Evolutionary conservation across 30 jellyfish, hydroid and myxozoan species (phyloP), one percentile per base, ranked within the genome.

Genomic region (Pelagia noctiluca): DNA sequence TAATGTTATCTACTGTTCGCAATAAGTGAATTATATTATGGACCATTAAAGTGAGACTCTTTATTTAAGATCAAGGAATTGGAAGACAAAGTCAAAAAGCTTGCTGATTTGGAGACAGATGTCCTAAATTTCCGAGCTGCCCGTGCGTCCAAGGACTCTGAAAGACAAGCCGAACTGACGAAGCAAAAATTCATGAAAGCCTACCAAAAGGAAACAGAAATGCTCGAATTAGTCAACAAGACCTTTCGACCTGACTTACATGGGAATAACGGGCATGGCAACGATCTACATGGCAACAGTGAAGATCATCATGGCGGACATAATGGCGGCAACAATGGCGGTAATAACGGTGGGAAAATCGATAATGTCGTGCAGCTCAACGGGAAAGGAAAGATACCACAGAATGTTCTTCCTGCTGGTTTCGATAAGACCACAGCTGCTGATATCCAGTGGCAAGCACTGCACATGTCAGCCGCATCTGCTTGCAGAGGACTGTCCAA

Each of bases 391-490:
- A 88, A 80, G 67, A 70, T 88, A 5, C 88, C 90, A 16, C 93
- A 88, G 75, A 36, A n/a, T 29, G 77, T 80, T 30, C 86, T 88
- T 16, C 97, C 97, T 2, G 88, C 73, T 3, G 97, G 97, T 10
- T 88, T 67, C 34, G 97, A 80, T 34, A 72, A 63, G 33, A 34
- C 76, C 11, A 70, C 97, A 7, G 97, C 93, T 2, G 26, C 75
- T 19, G 97, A 88, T 64, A 71, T 88, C 35, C 92, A 79, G 60
- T 88, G 97, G 97, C 97, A 88, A 72, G 93, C 93, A 10, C 75
- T 63, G 35, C 97, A 88, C 46, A 79, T 80, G 85, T 71, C 91
- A 25, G 97, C 97, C 5, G 97, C 97, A 16, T 87, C 90, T 13
- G 92, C 97, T 3, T 88, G 97, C 54, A 52, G 97, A 25, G 83